These are phyloP conservation scores for Drosophila cognata DNA, from an alignment of 2,888 invertebrate species.

Conservation along the genomic window DNA sequence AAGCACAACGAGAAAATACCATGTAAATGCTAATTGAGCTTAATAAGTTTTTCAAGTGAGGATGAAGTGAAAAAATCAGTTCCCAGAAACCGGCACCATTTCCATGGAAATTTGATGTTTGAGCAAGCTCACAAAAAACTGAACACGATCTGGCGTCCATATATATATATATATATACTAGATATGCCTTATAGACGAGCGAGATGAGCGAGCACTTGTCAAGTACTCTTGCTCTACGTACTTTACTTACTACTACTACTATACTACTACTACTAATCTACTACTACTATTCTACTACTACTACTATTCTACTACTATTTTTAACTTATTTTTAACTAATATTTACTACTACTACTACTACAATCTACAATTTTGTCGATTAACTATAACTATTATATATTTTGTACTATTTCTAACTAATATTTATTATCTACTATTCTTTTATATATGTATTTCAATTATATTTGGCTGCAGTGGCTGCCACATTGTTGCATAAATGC, in stretches of 20 bases:
- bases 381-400: neutral
- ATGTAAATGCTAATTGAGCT: neutral
- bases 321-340: neutral
- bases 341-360: neutral
- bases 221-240: too few relatives aligned
- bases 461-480: neutral
- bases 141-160: neutral
- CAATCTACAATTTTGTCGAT: neutral
- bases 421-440: neutral
- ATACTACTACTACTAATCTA: neutral
- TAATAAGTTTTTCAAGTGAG: neutral
- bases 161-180: neutral
- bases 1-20: neutral
- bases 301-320: neutral
- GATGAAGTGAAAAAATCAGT: neutral
- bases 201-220: too few relatives aligned
- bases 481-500: neutral
- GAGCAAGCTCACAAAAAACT: too few relatives aligned
- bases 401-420: neutral
- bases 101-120: neutral
- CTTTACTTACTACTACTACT: neutral
- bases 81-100: neutral
- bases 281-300: neutral
- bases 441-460: neutral
- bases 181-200: neutral